These are phyloP conservation scores for Oxyruncus cristatus DNA, from an alignment of 2,113 vertebrate genomes.

Conservation along the genomic window DNA sequence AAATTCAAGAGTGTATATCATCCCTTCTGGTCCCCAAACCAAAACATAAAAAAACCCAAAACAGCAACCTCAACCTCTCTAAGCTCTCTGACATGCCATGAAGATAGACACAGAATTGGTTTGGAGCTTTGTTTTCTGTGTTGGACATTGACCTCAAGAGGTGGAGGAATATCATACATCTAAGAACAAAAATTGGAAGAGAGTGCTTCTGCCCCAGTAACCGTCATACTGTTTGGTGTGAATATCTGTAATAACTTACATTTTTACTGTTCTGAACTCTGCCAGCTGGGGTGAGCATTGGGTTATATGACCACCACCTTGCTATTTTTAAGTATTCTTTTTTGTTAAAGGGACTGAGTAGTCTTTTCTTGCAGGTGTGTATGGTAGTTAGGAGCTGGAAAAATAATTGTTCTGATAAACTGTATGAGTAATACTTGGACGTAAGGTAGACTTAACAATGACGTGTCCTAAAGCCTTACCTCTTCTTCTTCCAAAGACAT, in stretches of 20 bases:
- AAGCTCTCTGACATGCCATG: not conserved
- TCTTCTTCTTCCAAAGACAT: not conserved
- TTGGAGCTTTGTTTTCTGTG: not conserved
- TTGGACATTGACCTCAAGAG: not conserved
- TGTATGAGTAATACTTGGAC: not conserved
- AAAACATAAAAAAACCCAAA: not conserved
- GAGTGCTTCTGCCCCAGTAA: not conserved
- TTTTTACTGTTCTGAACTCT: not conserved
- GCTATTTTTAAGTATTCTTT: not conserved
- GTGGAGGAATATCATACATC: not conserved
- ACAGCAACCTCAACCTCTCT: not conserved
- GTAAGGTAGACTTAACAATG: not conserved
- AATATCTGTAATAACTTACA: not conserved
- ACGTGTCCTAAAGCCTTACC: not conserved
- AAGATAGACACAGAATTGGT: not conserved
- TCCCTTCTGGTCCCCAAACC: rapidly evolving
- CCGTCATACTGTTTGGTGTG: not conserved
- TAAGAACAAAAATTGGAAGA: not conserved
- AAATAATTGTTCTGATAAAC: not conserved
- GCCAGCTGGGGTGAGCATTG: not conserved
- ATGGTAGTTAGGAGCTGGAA: not conserved
- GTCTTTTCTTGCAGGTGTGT: not conserved
- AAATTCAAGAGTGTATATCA: not conserved
- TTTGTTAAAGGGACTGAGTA: not conserved
- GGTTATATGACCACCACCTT: not conserved